Evolutionary conservation across 2,888 invertebrate genomes (phyloP).

Genomic region (Caenorhabditis sinica): DNA sequence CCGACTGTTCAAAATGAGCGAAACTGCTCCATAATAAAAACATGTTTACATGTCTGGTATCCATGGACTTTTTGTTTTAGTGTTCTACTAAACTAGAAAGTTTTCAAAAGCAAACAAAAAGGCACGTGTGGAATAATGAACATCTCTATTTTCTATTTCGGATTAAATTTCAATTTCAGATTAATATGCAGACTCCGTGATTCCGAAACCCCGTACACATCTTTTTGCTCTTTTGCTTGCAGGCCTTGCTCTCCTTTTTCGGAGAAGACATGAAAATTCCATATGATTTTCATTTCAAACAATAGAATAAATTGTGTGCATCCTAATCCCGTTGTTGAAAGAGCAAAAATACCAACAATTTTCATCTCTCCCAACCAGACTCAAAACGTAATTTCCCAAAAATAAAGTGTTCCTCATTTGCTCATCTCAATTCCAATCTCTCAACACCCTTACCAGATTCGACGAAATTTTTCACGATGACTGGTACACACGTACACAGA

Average conservation of each 20-base stretch:
- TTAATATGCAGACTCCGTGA: background rate
- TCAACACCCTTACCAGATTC: constrained; percentile 17
- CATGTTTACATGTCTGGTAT: constrained; percentile 14
- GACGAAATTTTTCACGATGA: constrained; percentile 30
- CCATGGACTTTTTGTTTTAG: background rate
- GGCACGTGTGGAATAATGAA: no score
- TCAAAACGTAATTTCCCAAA: background rate
- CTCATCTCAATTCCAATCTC: background rate
- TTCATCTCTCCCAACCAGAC: background rate
- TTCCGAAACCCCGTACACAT: background rate
- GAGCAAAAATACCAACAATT: constrained; percentile 31
- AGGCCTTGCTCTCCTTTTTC: constrained; percentile 1
- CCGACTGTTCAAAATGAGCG: background rate
- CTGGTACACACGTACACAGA: constrained; percentile 15
- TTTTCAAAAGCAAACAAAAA: background rate
- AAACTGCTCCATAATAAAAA: background rate
- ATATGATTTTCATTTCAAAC: constrained; percentile 58
- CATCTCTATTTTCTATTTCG: no score
- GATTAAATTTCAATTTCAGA: background rate
- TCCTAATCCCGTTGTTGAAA: constrained; percentile 36
- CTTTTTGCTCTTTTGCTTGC: constrained; percentile 8
- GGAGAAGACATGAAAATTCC: constrained; percentile 46
- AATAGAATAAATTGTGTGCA: constrained; percentile 39
- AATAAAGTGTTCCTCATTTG: constrained; percentile 10
- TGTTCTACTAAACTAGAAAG: background rate